Conservation (phyloP, 2,113 vertebrate genomes). For the Atractosteus spatula region DNA sequence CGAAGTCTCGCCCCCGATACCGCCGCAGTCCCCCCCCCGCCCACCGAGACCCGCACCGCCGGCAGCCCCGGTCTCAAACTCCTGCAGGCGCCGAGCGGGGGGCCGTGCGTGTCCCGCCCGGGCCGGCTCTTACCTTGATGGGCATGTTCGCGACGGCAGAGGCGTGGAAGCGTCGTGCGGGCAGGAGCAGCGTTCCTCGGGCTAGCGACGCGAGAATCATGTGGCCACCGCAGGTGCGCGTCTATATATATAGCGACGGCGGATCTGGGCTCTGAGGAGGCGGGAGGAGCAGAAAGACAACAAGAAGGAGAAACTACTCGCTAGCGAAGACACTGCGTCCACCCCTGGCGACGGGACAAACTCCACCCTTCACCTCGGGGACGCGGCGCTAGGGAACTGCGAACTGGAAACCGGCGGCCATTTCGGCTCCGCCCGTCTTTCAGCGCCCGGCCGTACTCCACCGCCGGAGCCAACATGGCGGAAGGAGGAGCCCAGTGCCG, state of each 20-base stretch:
- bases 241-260: neutral
- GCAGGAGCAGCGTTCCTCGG: neutral
- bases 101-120: neutral
- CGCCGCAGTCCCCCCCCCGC: too few relatives aligned
- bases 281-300: too few relatives aligned
- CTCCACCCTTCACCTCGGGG: too few relatives aligned
- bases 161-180: conserved; percentile 35
- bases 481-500: neutral
- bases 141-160: conserved; percentile 49
- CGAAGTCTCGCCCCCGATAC: neutral
- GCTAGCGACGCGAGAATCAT: conserved; percentile 21
- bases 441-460: neutral
- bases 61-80: neutral
- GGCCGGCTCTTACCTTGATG: conserved; percentile 55
- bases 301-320: too few relatives aligned
- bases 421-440: too few relatives aligned
- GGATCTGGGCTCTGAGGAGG: neutral
- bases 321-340: too few relatives aligned
- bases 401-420: too few relatives aligned
- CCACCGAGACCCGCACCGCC: neutral
- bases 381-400: too few relatives aligned
- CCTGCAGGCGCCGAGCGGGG: neutral
- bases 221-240: neutral
- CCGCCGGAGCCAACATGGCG: neutral
- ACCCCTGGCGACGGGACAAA: too few relatives aligned